These are phyloP conservation scores for Holcopasites calliopsidis DNA, from an alignment of 1,140 invertebrate species.

Conservation along the genomic window DNA sequence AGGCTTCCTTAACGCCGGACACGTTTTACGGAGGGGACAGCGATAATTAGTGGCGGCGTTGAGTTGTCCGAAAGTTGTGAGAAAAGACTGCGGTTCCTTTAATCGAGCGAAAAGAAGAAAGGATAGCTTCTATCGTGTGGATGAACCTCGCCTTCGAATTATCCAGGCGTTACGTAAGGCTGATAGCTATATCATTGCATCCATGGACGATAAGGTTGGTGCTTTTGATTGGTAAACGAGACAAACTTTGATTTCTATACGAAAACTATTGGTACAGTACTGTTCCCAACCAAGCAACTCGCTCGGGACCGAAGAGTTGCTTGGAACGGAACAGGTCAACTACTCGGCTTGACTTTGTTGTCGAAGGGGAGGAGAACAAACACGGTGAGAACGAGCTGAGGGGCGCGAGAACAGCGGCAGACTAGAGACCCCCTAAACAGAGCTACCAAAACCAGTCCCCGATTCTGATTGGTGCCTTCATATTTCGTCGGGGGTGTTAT, in stretches of 20 bases:
- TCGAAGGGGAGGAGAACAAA: too few species aligned
- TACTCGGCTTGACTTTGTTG: too few species aligned
- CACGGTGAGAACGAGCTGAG: too few species aligned
- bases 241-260: background rate
- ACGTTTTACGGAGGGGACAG: slow-evolving; percentile 31
- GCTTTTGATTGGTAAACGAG: background rate
- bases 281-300: too few species aligned
- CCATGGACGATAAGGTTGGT: background rate
- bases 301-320: too few species aligned
- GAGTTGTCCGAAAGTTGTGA: background rate
- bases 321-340: too few species aligned
- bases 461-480: too few species aligned
- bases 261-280: too few species aligned
- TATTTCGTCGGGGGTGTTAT: too few species aligned
- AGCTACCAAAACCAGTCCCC: too few species aligned
- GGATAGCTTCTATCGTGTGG: background rate
- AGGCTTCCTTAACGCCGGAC: slow-evolving; percentile 46
- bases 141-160: background rate
- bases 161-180: background rate
- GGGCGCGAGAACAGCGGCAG: too few species aligned
- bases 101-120: background rate
- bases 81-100: slow-evolving; percentile 9
- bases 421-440: too few species aligned
- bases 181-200: background rate
- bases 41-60: slow-evolving; percentile 34